phyloP scores from a whole-genome alignment of 64 coral and sea anemone genomes.

The Montipora sp. region DNA sequence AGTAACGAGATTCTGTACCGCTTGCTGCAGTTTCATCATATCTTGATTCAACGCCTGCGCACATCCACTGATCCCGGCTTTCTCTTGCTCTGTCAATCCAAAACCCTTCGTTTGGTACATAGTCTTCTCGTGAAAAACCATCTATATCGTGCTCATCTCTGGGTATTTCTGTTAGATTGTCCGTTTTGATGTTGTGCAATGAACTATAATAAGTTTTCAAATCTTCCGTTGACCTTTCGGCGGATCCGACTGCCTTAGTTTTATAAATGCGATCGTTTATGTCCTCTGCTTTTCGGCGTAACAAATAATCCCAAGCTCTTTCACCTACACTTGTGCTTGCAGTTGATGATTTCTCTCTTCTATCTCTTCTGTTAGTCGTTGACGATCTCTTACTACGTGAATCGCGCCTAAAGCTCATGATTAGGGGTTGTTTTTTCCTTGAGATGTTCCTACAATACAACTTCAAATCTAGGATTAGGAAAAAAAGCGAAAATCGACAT shows the following conservation, averaged over 20 bases:
- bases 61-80: neutral
- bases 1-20: neutral
- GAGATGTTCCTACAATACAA: no score
- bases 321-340: neutral
- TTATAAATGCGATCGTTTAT: constrained; percentile 44
- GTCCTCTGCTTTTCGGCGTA: constrained; percentile 17
- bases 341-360: neutral
- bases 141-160: neutral
- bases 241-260: neutral
- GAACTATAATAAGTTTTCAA: neutral
- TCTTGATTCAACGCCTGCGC: neutral
- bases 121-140: neutral
- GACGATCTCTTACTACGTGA: neutral
- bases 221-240: neutral
- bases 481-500: neutral
- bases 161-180: neutral
- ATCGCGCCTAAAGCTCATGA: neutral
- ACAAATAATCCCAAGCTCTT: constrained; percentile 26
- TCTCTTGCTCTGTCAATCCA: neutral
- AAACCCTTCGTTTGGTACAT: neutral
- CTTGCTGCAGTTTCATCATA: neutral
- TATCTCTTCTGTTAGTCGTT: neutral
- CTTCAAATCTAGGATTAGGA: no score
- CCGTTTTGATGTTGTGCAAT: neutral
- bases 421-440: neutral